Base-by-base conservation (phyloP, 2,113 vertebrate genomes). In the Ia io region DNA sequence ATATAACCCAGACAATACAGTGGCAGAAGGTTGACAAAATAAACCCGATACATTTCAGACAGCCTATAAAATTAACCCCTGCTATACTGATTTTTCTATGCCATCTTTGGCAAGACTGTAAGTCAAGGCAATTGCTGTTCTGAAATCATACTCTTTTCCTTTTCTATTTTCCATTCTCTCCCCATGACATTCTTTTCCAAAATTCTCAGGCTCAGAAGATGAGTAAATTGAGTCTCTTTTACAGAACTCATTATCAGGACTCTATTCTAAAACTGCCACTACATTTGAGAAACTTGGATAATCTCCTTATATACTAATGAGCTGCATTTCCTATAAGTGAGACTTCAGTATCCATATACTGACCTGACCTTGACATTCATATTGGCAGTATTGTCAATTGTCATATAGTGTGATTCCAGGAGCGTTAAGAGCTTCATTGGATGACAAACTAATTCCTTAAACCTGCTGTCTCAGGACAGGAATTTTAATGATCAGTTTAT, bases 381-480 rank as follows among this genome's bases (percentile, higher is more conserved):
- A 85, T 85, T 95, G 95, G 82, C 94, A 95, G 42, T 84, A 83
- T 82, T 93, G 87, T 63, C 92, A 88, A 65, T 88, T 84, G 37
- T 32, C 82, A 59, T 59, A 61, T 82, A 40, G 12, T 88, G 77
- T 51, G 77, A 96, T 78, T 78, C 59, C 14, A 69, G 71, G 35
- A 82, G 51, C 0, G 1, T 76, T 93, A 84, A 96, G 70, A 86
- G 28, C 25, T 53, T 56, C 80, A 87, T 76, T 53, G 42, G 32
- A 88, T 76, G 77, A 96, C 90, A 93, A 84, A 94, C 47, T 78
- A 89, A 96, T 95, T 92, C n/a, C 67, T 17, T 93, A 90, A 93
- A 96, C 28, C 56, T 93, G 73, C 28, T 93, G 35, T 77, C 22
- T 87, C 65, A 90, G 51, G 44, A 74, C 74, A 90, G 30, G 28